phyloP scores from a whole-genome alignment of 2,797 vertebrate genomes.

The Hydrocynus forskahlii region DNA sequence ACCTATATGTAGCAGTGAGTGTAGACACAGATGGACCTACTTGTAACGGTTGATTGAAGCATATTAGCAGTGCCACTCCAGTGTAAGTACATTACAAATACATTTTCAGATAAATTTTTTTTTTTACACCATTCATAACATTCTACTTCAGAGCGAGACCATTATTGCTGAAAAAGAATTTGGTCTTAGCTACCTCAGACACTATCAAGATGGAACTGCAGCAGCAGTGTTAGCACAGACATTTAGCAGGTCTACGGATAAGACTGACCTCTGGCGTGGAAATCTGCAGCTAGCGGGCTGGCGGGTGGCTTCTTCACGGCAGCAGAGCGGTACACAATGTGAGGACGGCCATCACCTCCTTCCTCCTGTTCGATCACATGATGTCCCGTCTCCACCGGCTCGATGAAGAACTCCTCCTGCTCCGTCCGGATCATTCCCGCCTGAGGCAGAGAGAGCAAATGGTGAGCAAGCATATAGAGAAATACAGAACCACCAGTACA shows the following conservation, averaged over 20 bases:
- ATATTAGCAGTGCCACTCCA: no score
- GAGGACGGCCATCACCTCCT: constrained; percentile 83
- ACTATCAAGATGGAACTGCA: neutral
- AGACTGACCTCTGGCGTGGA: constrained; percentile 86
- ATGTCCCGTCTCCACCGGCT: constrained; percentile 87
- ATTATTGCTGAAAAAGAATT: neutral
- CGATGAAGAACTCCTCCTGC: constrained; percentile 97
- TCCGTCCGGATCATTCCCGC: constrained; percentile 95
- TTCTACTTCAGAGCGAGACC: neutral
- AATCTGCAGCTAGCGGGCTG: constrained; percentile 63
- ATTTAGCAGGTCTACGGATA: neutral
- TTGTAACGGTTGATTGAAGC: no score
- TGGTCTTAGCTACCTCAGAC: neutral
- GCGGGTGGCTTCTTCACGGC: constrained; percentile 77
- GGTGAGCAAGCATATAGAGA: neutral
- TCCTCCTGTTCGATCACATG: constrained; percentile 76
- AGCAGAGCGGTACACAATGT: constrained; percentile 92
- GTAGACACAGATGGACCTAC: no score
- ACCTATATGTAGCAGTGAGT: no score
- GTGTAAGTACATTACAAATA: no score
- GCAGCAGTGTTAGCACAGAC: neutral
- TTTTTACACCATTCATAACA: no score
- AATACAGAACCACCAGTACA: neutral
- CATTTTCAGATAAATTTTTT: no score
- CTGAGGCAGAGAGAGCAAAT: constrained; percentile 69